phyloP scores from a whole-genome alignment of 2,888 invertebrate genomes.

The Dusona sp. region DNA sequence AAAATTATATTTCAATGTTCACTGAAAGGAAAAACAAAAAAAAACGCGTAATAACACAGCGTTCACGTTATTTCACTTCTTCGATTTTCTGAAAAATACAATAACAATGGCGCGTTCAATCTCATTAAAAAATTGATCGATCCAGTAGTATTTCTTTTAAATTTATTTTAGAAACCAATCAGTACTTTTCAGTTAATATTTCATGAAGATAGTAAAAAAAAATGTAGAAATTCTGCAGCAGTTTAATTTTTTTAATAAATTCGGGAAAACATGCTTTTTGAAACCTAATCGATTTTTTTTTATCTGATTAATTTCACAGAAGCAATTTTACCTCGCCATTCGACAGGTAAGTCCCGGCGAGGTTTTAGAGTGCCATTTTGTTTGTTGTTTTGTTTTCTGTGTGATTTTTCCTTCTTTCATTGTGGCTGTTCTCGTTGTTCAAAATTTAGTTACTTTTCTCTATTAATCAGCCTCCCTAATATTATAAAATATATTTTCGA shows the following conservation, averaged over 20 bases:
- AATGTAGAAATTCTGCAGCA: not conserved
- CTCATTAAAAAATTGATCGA: not conserved
- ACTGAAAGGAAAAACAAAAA: not conserved
- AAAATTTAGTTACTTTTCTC: slow-evolving; percentile 1
- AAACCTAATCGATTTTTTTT: slow-evolving; percentile 58
- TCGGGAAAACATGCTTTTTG: not conserved
- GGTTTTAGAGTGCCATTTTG: slow-evolving; percentile 65
- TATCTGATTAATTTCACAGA: slow-evolving; percentile 77
- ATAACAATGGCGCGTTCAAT: not conserved
- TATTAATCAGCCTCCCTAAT: not conserved
- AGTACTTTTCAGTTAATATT: not conserved
- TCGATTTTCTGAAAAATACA: not conserved
- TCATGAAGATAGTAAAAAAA: not conserved
- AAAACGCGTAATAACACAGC: not conserved
- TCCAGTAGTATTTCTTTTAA: not conserved
- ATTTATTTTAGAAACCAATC: not conserved
- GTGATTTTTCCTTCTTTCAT: slow-evolving; percentile 33
- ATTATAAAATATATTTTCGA: not conserved
- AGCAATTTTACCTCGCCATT: slow-evolving; percentile 79
- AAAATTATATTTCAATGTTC: not conserved
- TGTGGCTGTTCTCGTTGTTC: not conserved
- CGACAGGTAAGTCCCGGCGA: slow-evolving; percentile 80
- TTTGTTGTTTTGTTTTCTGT: slow-evolving; percentile 62
- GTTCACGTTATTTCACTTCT: not conserved
- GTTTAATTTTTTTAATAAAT: not conserved